Evolutionary conservation across 1,140 invertebrate genomes (phyloP).

Genomic region (Lineus longissimus): DNA sequence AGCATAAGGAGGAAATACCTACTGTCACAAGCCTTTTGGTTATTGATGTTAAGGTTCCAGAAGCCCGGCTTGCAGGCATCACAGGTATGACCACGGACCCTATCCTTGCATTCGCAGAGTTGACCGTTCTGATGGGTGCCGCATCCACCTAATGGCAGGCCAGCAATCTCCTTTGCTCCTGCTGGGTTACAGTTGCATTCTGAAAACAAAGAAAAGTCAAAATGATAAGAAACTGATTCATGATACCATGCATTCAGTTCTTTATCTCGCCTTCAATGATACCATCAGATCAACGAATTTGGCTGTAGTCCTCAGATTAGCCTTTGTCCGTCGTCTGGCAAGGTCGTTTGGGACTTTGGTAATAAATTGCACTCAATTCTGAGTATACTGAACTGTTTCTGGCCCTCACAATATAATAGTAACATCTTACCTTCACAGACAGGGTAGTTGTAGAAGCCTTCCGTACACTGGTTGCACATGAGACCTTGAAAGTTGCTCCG

Average conservation of each 20-base stretch:
- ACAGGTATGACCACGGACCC: slow-evolving; percentile 90
- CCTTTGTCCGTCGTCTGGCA: no score
- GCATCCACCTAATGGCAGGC: slow-evolving; percentile 56
- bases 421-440: slow-evolving; percentile 82
- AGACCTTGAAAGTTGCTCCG: slow-evolving; percentile 90
- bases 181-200: slow-evolving; percentile 97
- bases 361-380: no score
- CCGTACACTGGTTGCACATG: slow-evolving; percentile 84
- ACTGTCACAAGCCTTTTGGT: slow-evolving; percentile 88
- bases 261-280: no score
- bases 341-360: no score
- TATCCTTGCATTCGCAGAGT: slow-evolving; percentile 91
- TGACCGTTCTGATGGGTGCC: slow-evolving; percentile 60
- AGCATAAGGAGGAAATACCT: slow-evolving; percentile 13
- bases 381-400: no score
- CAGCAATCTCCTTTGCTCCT: slow-evolving; percentile 86
- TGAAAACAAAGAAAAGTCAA: slow-evolving; percentile 47
- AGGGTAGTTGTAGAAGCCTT: slow-evolving; percentile 97
- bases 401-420: no score
- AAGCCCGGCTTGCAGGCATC: slow-evolving; percentile 84
- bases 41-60: slow-evolving; percentile 88
- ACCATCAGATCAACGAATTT: no score
- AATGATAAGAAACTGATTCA: no score
- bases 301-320: no score
- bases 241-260: no score